A percentile compares a stretch with the other conserved stretches of the same genome.
phyloP scores from a whole-genome alignment of 2,888 invertebrate genomes.

The Bursaphelenchus okinawaensis region DNA sequence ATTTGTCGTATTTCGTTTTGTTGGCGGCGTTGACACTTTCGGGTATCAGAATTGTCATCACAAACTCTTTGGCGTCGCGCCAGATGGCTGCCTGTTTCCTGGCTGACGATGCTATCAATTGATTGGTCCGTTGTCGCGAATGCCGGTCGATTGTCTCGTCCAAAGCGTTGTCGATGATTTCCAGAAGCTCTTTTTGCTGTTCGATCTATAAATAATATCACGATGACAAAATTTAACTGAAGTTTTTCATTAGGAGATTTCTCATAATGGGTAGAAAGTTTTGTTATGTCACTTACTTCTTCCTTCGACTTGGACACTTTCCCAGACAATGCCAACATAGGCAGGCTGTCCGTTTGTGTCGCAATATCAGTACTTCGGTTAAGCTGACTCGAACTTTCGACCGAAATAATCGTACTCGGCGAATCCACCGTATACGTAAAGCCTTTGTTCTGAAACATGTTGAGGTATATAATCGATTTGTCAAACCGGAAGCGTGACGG shows the following conservation, averaged over 20 bases:
- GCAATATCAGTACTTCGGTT: background rate
- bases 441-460: background rate
- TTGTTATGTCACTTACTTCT: too few relatives aligned
- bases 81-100: conserved; percentile 47
- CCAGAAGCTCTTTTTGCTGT: conserved; percentile 42
- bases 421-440: background rate
- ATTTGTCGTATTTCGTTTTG: background rate
- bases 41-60: conserved; percentile 43
- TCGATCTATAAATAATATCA: conserved; percentile 39
- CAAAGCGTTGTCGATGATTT: conserved; percentile 49
- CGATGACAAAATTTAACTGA: too few relatives aligned
- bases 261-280: too few relatives aligned
- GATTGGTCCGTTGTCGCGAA: conserved; percentile 44
- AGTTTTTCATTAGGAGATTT: too few relatives aligned
- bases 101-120: conserved; percentile 49
- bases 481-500: background rate
- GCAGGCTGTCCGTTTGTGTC: background rate
- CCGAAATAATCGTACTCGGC: background rate
- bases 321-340: background rate
- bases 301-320: background rate
- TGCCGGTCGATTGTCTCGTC: conserved; percentile 53
- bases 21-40: conserved; percentile 32
- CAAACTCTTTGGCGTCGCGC: conserved; percentile 52
- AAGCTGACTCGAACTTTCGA: background rate
- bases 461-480: background rate